Evolutionary conservation across 2,797 vertebrate genomes (phyloP).

Genomic region (Siniperca obscura): DNA sequence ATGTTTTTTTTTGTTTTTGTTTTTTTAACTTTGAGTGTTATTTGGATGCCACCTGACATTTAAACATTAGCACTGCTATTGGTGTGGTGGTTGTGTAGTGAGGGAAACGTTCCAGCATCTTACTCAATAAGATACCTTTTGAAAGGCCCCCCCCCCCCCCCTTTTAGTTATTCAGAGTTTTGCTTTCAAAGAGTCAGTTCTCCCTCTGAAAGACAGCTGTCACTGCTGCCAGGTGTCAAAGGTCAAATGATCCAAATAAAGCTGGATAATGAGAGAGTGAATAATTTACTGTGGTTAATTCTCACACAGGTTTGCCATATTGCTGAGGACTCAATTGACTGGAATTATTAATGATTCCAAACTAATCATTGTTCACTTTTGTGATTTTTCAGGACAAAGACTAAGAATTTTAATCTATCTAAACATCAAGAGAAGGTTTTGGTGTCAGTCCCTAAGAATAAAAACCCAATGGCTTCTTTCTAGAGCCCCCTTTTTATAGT

Average conservation of each 20-base stretch:
- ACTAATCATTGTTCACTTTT: background rate
- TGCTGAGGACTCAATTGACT: background rate
- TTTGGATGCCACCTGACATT: background rate
- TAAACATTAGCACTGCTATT: background rate
- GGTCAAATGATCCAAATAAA: constrained; percentile 33
- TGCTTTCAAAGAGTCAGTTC: background rate
- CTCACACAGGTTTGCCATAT: background rate
- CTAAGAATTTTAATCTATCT: no score
- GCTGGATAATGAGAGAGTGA: constrained; percentile 17
- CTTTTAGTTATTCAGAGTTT: background rate
- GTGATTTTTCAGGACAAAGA: background rate
- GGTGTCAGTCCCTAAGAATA: no score
- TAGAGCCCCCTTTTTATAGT: no score
- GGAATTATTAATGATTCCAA: background rate
- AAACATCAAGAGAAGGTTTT: background rate
- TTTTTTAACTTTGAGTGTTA: background rate
- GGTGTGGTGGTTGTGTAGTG: background rate
- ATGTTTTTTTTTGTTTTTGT: background rate
- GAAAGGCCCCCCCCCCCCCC: background rate
- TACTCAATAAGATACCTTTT: background rate
- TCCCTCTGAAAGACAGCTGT: constrained; percentile 19
- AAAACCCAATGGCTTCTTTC: no score
- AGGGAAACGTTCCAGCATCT: background rate
- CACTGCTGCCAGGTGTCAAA: constrained; percentile 10
- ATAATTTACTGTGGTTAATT: constrained; percentile 39